phyloP scores from a whole-genome alignment of 2,888 invertebrate species.

The Xylota segnis region DNA sequence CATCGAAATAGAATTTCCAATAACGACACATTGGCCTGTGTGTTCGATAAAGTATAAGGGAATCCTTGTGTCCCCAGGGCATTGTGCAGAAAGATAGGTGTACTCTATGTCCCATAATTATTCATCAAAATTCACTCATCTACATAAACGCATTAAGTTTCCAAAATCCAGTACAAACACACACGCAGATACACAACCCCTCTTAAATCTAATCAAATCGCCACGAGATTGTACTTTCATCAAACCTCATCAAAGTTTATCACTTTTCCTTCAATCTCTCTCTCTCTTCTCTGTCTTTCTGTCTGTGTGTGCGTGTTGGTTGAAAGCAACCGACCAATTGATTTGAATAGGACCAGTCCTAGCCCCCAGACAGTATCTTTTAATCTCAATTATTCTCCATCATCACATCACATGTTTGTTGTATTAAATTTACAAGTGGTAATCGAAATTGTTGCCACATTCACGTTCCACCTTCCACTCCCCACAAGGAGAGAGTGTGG shows the following conservation, averaged over 20 bases:
- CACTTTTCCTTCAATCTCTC: constrained; percentile 53
- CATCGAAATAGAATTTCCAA: constrained; percentile 18
- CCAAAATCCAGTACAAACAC: not conserved
- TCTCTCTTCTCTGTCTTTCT: not conserved
- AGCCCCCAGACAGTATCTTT: constrained; percentile 47
- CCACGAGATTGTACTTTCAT: constrained; percentile 47
- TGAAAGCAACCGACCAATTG: constrained; percentile 28
- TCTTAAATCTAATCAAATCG: constrained; percentile 32
- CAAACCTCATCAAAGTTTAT: constrained; percentile 61
- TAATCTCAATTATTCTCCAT: constrained; percentile 68
- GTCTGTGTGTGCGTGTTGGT: not conserved
- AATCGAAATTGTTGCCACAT: constrained; percentile 70
- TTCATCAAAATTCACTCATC: constrained; percentile 59
- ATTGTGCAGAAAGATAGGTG: constrained; percentile 3
- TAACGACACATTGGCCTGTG: not conserved
- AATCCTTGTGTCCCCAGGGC: not conserved
- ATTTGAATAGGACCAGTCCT: constrained; percentile 24
- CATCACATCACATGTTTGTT: constrained; percentile 68
- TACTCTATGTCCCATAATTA: constrained; percentile 41
- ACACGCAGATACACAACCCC: not conserved
- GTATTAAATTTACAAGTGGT: constrained; percentile 72
- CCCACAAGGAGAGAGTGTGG: not conserved
- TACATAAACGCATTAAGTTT: constrained; percentile 43
- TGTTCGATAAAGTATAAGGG: not conserved
- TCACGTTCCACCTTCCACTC: constrained; percentile 25